A percentile compares a stretch with the other conserved stretches of the same genome.
Conservation (phyloP, 2,888 invertebrate species). For the Venustoraphidia nigricollis region DNA sequence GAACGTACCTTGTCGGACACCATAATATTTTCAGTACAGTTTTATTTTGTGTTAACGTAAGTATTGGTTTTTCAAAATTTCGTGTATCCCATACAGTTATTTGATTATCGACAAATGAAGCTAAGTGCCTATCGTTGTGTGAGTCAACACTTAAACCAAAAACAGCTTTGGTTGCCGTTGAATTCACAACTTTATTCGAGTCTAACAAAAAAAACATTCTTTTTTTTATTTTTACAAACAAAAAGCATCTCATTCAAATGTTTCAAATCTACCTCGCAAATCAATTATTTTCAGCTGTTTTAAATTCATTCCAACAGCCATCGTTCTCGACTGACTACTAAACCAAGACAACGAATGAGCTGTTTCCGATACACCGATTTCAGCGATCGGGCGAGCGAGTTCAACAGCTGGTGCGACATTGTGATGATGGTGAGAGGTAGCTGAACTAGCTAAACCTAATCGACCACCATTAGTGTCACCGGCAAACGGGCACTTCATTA, state of each 20-base stretch:
- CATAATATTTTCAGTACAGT: constrained; percentile 63
- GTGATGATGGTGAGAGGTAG: constrained; percentile 22
- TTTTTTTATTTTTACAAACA: background rate
- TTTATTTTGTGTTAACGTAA: constrained; percentile 52
- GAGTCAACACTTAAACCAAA: constrained; percentile 71
- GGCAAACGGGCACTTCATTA: constrained; percentile 32
- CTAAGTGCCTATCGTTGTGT: constrained; percentile 59
- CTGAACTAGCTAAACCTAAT: constrained; percentile 17
- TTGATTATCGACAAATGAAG: constrained; percentile 68
- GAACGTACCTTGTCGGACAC: constrained; percentile 66
- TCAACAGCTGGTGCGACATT: constrained; percentile 30
- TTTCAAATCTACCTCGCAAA: constrained; percentile 51
- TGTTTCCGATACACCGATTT: constrained; percentile 71
- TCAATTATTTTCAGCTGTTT: constrained; percentile 82
- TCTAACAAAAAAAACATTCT: constrained; percentile 36
- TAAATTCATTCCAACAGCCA: constrained; percentile 80
- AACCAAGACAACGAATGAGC: constrained; percentile 80
- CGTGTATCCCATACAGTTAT: constrained; percentile 81
- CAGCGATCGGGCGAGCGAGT: constrained; percentile 43
- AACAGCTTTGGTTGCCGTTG: constrained; percentile 65
- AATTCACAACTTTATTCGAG: constrained; percentile 48
- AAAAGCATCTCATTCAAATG: constrained; percentile 7
- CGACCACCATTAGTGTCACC: constrained; percentile 16
- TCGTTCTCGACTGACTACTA: constrained; percentile 50
- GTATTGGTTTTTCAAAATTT: constrained; percentile 69